Evolutionary conservation across 2,888 invertebrate species (phyloP).

Genomic region (Atrina japonica): DNA sequence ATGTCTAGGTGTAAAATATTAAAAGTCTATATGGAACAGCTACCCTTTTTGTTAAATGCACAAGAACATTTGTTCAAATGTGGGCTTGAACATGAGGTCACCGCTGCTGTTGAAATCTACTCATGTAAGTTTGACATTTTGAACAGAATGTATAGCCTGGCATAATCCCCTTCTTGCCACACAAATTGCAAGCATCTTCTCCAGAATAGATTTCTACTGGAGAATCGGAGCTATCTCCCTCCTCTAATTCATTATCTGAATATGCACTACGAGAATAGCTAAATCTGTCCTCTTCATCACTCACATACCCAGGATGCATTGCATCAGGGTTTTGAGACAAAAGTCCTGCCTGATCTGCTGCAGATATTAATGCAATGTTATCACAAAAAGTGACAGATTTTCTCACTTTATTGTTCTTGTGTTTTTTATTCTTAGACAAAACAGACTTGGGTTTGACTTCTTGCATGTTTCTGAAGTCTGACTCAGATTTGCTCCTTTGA

Average conservation of each 20-base stretch:
- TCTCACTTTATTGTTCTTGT: slow-evolving; percentile 51
- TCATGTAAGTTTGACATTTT: slow-evolving; percentile 95
- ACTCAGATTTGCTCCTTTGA: slow-evolving; percentile 73
- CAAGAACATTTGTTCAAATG: slow-evolving; percentile 2
- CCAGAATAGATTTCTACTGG: slow-evolving; percentile 56
- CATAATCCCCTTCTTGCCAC: slow-evolving; percentile 90
- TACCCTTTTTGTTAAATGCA: neutral
- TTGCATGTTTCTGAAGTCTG: slow-evolving; percentile 54
- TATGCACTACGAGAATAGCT: slow-evolving; percentile 35
- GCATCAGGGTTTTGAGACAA: slow-evolving; percentile 33
- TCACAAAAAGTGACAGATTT: slow-evolving; percentile 97
- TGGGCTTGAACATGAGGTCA: no score
- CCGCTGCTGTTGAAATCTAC: slow-evolving; percentile 63
- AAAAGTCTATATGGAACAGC: no score
- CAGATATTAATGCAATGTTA: slow-evolving; percentile 94
- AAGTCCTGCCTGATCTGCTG: slow-evolving; percentile 85
- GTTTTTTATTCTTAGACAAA: slow-evolving; percentile 67
- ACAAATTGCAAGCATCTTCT: slow-evolving; percentile 91
- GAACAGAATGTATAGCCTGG: slow-evolving; percentile 91
- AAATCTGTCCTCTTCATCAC: slow-evolving; percentile 62
- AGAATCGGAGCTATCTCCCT: slow-evolving; percentile 67
- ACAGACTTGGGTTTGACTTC: slow-evolving; percentile 72
- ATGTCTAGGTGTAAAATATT: no score
- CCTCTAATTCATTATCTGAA: slow-evolving; percentile 59
- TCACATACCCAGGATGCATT: slow-evolving; percentile 55